Evolutionary conservation across 2,113 vertebrate genomes (phyloP).

Genomic region (Ciconia boyciana): DNA sequence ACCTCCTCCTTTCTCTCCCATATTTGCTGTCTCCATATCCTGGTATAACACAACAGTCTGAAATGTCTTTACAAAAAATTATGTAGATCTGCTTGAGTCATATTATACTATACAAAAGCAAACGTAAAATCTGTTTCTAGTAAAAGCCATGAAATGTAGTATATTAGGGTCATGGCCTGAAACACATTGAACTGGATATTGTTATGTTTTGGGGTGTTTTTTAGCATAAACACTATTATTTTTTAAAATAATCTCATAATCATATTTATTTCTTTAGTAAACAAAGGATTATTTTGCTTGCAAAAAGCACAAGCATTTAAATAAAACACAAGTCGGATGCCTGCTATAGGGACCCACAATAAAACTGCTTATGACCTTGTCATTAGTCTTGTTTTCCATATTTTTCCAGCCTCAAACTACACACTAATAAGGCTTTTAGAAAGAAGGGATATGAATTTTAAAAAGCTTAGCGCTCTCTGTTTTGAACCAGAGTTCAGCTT

Average conservation of each 20-base stretch:
- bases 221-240: slow-evolving; percentile 44
- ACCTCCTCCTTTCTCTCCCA: background rate
- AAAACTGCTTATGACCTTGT: slow-evolving; percentile 61
- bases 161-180: slow-evolving; percentile 17
- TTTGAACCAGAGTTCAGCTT: slow-evolving; percentile 60
- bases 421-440: slow-evolving; percentile 65
- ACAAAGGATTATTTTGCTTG: slow-evolving; percentile 48
- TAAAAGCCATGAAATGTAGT: background rate
- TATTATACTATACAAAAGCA: background rate
- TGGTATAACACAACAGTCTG: background rate
- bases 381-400: slow-evolving; percentile 57
- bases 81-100: background rate
- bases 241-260: slow-evolving; percentile 49
- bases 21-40: background rate
- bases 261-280: slow-evolving; percentile 51
- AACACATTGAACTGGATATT: slow-evolving; percentile 40
- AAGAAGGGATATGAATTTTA: slow-evolving; percentile 63
- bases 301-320: slow-evolving; percentile 44
- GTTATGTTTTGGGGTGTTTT: background rate
- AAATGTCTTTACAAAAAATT: background rate
- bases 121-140: slow-evolving; percentile 1
- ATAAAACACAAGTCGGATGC: slow-evolving; percentile 42
- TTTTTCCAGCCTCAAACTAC: slow-evolving; percentile 55
- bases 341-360: slow-evolving; percentile 30
- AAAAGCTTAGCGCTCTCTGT: slow-evolving; percentile 48